Base-by-base conservation (phyloP, 1,140 invertebrate species). In the Sarcophaga peregrina region DNA sequence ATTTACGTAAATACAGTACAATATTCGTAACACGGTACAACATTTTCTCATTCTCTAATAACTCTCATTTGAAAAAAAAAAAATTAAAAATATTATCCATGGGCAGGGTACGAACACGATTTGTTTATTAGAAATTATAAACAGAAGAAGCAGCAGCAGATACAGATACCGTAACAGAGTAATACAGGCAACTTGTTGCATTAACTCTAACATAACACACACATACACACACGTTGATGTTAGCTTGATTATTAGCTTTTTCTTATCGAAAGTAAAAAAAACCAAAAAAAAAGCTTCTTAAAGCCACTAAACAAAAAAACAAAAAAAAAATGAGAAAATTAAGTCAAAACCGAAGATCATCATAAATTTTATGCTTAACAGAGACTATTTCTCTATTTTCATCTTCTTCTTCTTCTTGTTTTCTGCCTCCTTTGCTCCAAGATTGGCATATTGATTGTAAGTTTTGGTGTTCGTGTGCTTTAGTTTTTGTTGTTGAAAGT, bases 181-280 rank as follows among this genome's bases (percentile, higher is more conserved):
- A 68, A 68, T 68, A 25, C 17, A 68, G 62, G 20, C n/a, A 68
- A 68, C 62, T 68, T 20, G 62, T 68, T 68, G 62, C 17, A 37
- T 37, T 37, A 37, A 37, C 25, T 37, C 25, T 37, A 37, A 37
- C 25, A 37, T 37, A 37, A 4, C 25, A 37, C 25, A 37, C 25
- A 68, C 17, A 68, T 9, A 68, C 7, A n/a, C n/a, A n/a, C n/a
- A n/a, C n/a, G n/a, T 68, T 68, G n/a, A 20, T 20, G n/a, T 68
- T 68, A 8, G 9, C n/a, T 15, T 20, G 11, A 20, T 25, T 25
- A 68, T 68, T 68, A 20, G 20, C 5, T 68, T 20, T 52, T 9
- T 52, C 13, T 68, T 68, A 20, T 20, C 62, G 20, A 68, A 68
- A 68, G 20, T 9, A 68, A 20, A 5, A 68, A 20, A 8, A 68